Base-by-base conservation (phyloP, 2,797 vertebrate genomes). In the Danio tinwini region DNA sequence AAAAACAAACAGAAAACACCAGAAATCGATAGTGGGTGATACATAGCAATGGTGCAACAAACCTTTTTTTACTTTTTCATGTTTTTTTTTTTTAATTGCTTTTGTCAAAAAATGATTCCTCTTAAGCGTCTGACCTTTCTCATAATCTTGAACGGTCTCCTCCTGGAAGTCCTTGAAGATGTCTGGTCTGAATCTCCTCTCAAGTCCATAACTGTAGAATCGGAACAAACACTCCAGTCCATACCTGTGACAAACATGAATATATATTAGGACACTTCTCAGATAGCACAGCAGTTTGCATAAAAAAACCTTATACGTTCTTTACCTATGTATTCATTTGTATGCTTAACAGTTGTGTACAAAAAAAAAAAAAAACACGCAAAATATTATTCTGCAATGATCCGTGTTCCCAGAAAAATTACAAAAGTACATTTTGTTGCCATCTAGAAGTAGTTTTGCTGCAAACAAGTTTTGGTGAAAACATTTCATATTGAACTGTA, bases 151-250 rank as follows among this genome's bases (percentile, higher is more conserved):
- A 76, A 96, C 93, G 9, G 97, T 98, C 92, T 98, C 97, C 85
- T 97, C 95, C 81, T 99, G 96, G 85, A 99, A 99, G 92, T 99
- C 96, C 89, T 95, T 93, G 73, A 97, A 99, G 88, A 99, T 93
- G 83, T 97, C 96, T 84, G 89, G 87, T 88, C 96, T 93, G 93
- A 98, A 99, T 87, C 96, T 96, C 91, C 94, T 97, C 91, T 99
- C 97, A 86, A 99, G 88, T 85, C 97, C 97, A 76, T 99, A 99
- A 92, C 97, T 99, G 90, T 96, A 99, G 93, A 96, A 98, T 79
- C 97, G 93, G 91, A 99, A 99, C 73, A 99, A 94, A 88, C 97
- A 99, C 88, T 99, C 97, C 92, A 98, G 89, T 42, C 97, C 97
- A 0, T 99, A 99, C 91, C 97, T 99, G 85, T 19, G n/a, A 8